A percentile compares a stretch with the other conserved stretches of the same genome.
Evolutionary conservation across 2,888 invertebrate genomes (phyloP).

Genomic region (Perithous albicinctus): DNA sequence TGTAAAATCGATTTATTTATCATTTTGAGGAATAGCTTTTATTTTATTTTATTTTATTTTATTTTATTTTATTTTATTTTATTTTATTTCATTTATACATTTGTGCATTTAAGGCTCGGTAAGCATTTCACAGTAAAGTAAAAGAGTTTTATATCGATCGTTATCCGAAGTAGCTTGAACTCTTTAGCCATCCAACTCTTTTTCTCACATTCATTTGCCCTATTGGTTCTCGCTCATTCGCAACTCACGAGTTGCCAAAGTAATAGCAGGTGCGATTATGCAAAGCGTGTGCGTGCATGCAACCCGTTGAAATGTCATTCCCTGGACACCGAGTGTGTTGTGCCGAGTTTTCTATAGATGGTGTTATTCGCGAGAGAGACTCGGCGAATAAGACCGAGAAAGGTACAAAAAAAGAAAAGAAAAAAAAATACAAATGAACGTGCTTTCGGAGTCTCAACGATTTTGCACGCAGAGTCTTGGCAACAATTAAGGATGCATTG

Average conservation of each 20-base stretch:
- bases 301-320: conserved; percentile 80
- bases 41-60: no score
- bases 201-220: conserved; percentile 31
- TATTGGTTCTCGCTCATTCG: conserved; percentile 33
- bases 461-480: conserved; percentile 68
- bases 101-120: no score
- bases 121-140: no score
- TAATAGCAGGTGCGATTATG: conserved; percentile 81
- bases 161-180: conserved; percentile 45
- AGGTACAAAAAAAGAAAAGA: no score
- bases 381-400: conserved; percentile 34
- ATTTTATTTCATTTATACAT: no score
- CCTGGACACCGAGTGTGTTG: conserved; percentile 55
- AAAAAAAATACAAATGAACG: conserved; percentile 33
- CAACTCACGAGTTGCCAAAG: conserved; percentile 61
- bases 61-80: no score
- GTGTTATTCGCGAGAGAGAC: conserved; percentile 31
- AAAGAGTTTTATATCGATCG: conserved; percentile 71
- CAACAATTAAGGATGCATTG: no score
- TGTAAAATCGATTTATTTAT: conserved; percentile 73
- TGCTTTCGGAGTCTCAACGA: conserved; percentile 68
- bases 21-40: conserved; percentile 76
- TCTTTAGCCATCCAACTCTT: conserved; percentile 34
- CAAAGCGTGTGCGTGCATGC: conserved; percentile 77
- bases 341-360: conserved; percentile 12